A percentile compares a stretch with the other conserved stretches of the same genome.
phyloP scores from a whole-genome alignment of 2,888 invertebrate genomes.

The Ptychoptera contaminata region DNA sequence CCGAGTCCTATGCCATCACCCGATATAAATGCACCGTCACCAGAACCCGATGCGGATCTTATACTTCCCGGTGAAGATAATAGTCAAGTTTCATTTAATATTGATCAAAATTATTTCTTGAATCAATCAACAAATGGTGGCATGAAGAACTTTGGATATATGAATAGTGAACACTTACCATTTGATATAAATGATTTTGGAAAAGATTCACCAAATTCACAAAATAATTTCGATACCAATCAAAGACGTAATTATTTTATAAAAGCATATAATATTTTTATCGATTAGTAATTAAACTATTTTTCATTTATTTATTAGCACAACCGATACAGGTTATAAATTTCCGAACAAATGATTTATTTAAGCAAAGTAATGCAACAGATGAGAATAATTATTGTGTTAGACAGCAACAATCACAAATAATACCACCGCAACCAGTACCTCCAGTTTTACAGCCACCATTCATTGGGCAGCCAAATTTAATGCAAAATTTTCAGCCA shows the following conservation, averaged over 20 bases:
- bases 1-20: conserved; percentile 44
- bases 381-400: conserved; percentile 28
- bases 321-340: conserved; percentile 42
- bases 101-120: neutral
- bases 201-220: conserved; percentile 16
- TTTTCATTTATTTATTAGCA: conserved; percentile 19
- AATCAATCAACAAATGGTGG: conserved; percentile 35
- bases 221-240: conserved; percentile 1
- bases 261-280: too few species aligned
- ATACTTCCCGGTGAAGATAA: conserved; percentile 46
- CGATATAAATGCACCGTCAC: conserved; percentile 53
- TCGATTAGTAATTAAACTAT: neutral
- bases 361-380: conserved; percentile 22
- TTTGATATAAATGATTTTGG: conserved; percentile 37
- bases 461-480: neutral
- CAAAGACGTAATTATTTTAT: neutral
- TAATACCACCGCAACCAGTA: conserved; percentile 15
- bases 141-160: conserved; percentile 41
- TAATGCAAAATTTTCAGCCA: neutral
- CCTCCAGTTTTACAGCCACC: conserved; percentile 13
- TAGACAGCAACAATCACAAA: conserved; percentile 24
- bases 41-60: conserved; percentile 67
- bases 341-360: conserved; percentile 27
- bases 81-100: conserved; percentile 1
- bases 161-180: conserved; percentile 34